These are phyloP conservation scores for Catocala nupta DNA, from an alignment of 2,888 invertebrate species.

Conservation along the genomic window DNA sequence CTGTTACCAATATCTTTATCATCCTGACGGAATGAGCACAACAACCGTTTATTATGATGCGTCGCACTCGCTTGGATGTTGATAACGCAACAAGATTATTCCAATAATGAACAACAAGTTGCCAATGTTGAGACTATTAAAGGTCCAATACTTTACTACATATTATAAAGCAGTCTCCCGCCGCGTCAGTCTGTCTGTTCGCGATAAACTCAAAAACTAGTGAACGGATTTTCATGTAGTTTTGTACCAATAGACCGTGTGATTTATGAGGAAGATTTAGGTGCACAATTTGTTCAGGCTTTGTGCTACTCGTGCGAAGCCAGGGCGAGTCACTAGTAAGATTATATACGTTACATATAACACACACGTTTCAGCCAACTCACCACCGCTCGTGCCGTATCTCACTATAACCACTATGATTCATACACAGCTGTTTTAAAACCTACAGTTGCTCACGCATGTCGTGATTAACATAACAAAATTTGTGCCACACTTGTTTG, in stretches of 20 bases:
- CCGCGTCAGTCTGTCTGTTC: no score
- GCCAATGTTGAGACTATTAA: neutral
- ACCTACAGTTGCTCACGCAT: neutral
- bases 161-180: neutral
- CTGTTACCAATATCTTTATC: no score
- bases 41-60: no score
- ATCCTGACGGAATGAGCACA: no score
- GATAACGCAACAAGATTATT: neutral
- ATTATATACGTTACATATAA: neutral
- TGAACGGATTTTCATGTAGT: no score
- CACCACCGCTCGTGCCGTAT: conserved; percentile 6
- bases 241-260: no score
- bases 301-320: no score
- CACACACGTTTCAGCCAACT: neutral
- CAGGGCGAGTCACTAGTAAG: no score
- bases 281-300: no score
- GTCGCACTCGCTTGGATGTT: neutral
- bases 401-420: conserved; percentile 4
- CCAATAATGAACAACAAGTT: conserved; percentile 2
- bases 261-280: no score
- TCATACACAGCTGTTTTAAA: conserved; percentile 7
- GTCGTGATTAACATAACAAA: conserved; percentile 49
- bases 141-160: neutral
- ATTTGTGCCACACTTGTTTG: conserved; percentile 42
- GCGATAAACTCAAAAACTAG: no score